Conservation (phyloP, 2,797 vertebrate species). For the Enteromius afrohamiltoni region DNA sequence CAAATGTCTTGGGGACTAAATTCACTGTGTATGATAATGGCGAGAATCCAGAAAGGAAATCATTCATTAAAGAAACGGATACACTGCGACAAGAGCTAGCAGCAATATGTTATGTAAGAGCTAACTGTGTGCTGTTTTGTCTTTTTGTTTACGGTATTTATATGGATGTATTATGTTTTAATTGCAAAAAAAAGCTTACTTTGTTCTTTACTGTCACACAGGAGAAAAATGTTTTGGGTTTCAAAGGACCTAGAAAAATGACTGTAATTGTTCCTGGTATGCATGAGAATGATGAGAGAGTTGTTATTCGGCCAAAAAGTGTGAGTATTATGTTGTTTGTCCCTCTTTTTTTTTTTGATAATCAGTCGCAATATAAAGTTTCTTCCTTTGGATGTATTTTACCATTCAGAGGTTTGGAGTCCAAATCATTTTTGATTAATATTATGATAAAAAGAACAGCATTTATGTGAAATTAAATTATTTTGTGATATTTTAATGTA, state of each 20-base stretch:
- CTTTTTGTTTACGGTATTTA: neutral
- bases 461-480: neutral
- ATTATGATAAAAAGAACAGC: neutral
- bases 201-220: constrained; percentile 62
- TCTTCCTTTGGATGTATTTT: neutral
- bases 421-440: neutral
- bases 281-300: constrained; percentile 79
- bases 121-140: neutral
- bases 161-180: neutral
- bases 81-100: constrained; percentile 85
- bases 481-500: neutral
- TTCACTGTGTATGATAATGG: constrained; percentile 89
- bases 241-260: constrained; percentile 89
- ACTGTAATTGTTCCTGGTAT: constrained; percentile 86
- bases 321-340: constrained; percentile 69
- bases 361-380: neutral
- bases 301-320: constrained; percentile 79
- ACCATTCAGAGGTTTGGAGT: too few relatives aligned
- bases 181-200: constrained; percentile 13
- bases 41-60: constrained; percentile 84
- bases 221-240: constrained; percentile 88
- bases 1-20: constrained; percentile 88
- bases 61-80: constrained; percentile 79
- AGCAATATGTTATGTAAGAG: constrained; percentile 87
- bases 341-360: neutral